Percentiles rank a stretch among this genome's conserved stretches.
Conservation (phyloP, 2,888 invertebrate genomes). For the Thysanoteuthis rhombus region DNA sequence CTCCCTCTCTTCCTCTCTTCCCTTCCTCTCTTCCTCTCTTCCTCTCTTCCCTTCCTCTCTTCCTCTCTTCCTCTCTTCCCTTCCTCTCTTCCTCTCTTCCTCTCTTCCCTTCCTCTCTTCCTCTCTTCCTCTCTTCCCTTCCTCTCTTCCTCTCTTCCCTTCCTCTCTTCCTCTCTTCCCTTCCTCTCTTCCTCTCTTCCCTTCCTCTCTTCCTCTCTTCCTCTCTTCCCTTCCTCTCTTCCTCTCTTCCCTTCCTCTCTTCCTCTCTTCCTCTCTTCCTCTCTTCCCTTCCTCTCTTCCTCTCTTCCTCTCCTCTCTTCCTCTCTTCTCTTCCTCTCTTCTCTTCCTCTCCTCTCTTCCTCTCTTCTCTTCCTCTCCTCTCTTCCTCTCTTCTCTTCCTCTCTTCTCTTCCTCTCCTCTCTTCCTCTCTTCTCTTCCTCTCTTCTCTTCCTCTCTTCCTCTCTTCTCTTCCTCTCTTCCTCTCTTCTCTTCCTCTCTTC, state of each 20-base stretch:
- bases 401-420: not conserved
- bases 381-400: not conserved
- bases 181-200: too few species aligned
- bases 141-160: too few species aligned
- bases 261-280: not conserved
- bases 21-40: too few species aligned
- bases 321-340: not conserved
- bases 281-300: too few species aligned
- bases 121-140: too few species aligned
- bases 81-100: too few species aligned
- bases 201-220: not conserved
- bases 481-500: not conserved
- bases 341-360: not conserved
- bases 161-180: too few species aligned
- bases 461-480: fast-evolving
- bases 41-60: too few species aligned
- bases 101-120: too few species aligned
- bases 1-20: too few species aligned
- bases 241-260: not conserved
- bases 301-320: too few species aligned
- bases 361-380: not conserved
- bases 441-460: not conserved
- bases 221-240: not conserved
- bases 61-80: too few species aligned
- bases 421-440: not conserved